These are phyloP conservation scores for Bursaphelenchus okinawaensis DNA, from an alignment of 2,888 invertebrate species.

Conservation along the genomic window DNA sequence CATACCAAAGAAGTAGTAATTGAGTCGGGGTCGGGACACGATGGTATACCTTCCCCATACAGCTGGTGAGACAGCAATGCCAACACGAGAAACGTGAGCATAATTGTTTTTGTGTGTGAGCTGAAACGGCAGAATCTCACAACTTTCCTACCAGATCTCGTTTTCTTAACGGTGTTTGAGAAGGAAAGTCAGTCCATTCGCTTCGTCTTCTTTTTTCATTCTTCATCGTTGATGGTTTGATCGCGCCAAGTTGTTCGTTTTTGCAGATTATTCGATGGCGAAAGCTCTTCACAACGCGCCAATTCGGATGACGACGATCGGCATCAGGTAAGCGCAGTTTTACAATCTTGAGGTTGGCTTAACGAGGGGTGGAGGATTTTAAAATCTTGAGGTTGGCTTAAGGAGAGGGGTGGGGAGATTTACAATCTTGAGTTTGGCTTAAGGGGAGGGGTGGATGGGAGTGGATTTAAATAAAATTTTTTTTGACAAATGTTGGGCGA, in stretches of 20 bases:
- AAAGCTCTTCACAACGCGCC: neutral
- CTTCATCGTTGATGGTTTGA: too few species aligned
- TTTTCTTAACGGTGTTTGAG: neutral
- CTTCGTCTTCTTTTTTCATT: neutral
- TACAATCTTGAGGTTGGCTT: too few species aligned
- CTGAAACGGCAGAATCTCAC: neutral
- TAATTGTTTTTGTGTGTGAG: neutral
- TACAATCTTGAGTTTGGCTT: too few species aligned
- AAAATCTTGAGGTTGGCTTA: too few species aligned
- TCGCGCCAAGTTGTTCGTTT: neutral
- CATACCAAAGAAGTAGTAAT: neutral
- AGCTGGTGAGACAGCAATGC: neutral
- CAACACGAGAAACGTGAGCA: too few species aligned
- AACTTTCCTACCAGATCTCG: neutral
- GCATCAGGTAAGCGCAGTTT: neutral
- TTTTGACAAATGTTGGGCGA: too few species aligned
- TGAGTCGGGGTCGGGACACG: neutral
- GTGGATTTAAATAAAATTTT: too few species aligned
- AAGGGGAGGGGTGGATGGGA: too few species aligned
- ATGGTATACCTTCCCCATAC: neutral
- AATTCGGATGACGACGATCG: neutral
- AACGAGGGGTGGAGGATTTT: too few species aligned
- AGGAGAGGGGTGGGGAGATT: too few species aligned
- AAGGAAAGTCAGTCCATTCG: conserved; percentile 9
- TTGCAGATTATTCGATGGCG: neutral